phyloP scores from a whole-genome alignment of 1,140 invertebrate species.

The Drosophila sulfurigaster region DNA sequence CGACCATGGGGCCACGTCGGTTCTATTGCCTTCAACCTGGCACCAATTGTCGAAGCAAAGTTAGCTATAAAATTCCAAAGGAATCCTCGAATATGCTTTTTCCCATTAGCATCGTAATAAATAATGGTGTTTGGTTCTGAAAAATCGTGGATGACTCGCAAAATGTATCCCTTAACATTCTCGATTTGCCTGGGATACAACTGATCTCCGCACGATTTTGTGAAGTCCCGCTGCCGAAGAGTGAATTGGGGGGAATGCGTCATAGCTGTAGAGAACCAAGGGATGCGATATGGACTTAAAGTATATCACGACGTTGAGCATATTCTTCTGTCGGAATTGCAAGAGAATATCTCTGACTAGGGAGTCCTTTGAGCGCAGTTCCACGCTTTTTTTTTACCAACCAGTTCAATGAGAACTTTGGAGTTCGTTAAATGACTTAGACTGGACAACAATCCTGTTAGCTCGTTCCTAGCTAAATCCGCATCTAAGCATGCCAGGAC shows the following conservation, averaged over 20 bases:
- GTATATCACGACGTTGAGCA: slow-evolving; percentile 54
- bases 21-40: slow-evolving; percentile 2
- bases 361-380: neutral
- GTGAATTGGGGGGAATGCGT: slow-evolving; percentile 53
- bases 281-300: slow-evolving; percentile 14
- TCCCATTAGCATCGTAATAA: slow-evolving; percentile 18
- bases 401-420: slow-evolving; percentile 48
- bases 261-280: slow-evolving; percentile 42
- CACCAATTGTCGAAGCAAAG: slow-evolving; percentile 42
- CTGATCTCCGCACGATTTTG: neutral
- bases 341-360: slow-evolving; percentile 40
- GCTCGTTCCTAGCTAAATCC: neutral
- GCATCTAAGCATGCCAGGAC: slow-evolving; percentile 50
- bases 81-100: slow-evolving; percentile 35
- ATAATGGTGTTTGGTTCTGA: slow-evolving; percentile 56
- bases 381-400: neutral
- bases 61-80: slow-evolving; percentile 47
- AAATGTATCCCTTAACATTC: slow-evolving; percentile 19
- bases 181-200: slow-evolving; percentile 46
- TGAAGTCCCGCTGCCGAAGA: slow-evolving; percentile 19
- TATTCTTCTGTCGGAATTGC: slow-evolving; percentile 25
- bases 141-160: slow-evolving; percentile 51
- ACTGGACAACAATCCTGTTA: slow-evolving; percentile 14
- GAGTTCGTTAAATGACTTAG: slow-evolving; percentile 22
- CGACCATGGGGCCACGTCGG: slow-evolving; percentile 20